Base-by-base conservation (phyloP, 2,113 vertebrate species). In the Mustela lutreola region DNA sequence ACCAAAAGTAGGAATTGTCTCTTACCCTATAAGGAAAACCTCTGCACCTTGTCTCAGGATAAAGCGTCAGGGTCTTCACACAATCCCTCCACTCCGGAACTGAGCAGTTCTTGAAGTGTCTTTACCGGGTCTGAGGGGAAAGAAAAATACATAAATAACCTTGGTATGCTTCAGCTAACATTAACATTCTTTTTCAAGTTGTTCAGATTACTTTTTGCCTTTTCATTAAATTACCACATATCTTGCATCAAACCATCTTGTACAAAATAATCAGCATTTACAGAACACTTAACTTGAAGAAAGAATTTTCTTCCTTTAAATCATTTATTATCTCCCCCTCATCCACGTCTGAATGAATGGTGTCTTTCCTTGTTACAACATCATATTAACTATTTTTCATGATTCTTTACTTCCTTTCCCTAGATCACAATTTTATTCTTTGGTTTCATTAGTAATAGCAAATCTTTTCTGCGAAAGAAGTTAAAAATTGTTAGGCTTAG, bases 1-100 rank as follows among this genome's bases (percentile, higher is more conserved):
- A 79, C 4, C 1, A 53, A 96, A 96, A 85, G 63, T 21, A 95
- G 18, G 45, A 97, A 84, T 12, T 1, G 22, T 28, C 12, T 39
- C 3, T 97, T 98, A 98, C 97, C 97, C 63, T 97, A 45, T 11
- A 89, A 89, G 50, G 97, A 89, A 63, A 91, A 89, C 28, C 45
- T 92, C 94, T 50, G 58, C 11, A 18, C 53, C 39, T 93, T n/a
- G 5, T 76, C 75, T 96, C 62, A 96, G 31, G 53, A 36, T 42
- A 45, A 79, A 82, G 16, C 0, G 0, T 50, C 26, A 0, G 8
- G 19, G 60, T 91, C 60, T 75, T 95, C 88, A 97, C 7, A 33
- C 33, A 83, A 24, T 11, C n/a, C 48, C 39, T 91, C 65, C 67
- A 33, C 56, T 91, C 45, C 9, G 1, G 67, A 62, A 58, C 50